Evolutionary conservation across 2,888 invertebrate genomes (phyloP).

Genomic region (Allygus modestus): DNA sequence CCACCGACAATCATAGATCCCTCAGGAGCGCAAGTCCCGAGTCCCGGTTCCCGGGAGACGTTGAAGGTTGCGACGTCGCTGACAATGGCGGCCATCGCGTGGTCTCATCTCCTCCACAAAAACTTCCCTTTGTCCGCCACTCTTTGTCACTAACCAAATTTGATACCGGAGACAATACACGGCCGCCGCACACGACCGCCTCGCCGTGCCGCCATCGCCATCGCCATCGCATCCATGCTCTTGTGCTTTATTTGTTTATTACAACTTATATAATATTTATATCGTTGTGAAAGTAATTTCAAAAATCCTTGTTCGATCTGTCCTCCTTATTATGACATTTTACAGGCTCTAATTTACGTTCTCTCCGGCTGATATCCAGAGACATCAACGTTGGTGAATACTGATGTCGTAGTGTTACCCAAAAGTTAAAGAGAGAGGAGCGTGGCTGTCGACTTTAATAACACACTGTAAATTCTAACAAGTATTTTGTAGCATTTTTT

Average conservation of each 20-base stretch:
- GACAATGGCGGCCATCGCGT: conserved; percentile 50
- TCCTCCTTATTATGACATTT: too few species aligned
- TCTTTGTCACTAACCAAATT: conserved; percentile 63
- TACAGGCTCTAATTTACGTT: too few species aligned
- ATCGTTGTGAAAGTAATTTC: too few species aligned
- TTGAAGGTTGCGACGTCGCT: conserved; percentile 10
- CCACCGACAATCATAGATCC: neutral
- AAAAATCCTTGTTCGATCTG: too few species aligned
- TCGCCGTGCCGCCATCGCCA: conserved; percentile 20
- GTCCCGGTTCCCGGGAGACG: neutral
- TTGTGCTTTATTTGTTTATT: neutral
- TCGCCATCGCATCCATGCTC: neutral
- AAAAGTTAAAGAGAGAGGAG: too few species aligned
- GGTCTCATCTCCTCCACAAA: conserved; percentile 53
- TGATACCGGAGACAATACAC: conserved; percentile 51
- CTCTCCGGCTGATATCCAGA: neutral
- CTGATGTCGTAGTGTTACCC: neutral
- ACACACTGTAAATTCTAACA: too few species aligned
- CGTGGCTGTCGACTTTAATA: too few species aligned
- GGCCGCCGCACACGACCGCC: conserved; percentile 50
- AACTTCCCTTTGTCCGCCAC: conserved; percentile 58
- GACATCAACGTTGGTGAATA: neutral
- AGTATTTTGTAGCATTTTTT: too few species aligned
- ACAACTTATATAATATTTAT: too few species aligned
- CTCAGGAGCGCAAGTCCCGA: neutral